Evolutionary conservation across 1,140 invertebrate genomes (phyloP), one percentile per base, ranked within the genome.

Genomic region (Physella acuta): DNA sequence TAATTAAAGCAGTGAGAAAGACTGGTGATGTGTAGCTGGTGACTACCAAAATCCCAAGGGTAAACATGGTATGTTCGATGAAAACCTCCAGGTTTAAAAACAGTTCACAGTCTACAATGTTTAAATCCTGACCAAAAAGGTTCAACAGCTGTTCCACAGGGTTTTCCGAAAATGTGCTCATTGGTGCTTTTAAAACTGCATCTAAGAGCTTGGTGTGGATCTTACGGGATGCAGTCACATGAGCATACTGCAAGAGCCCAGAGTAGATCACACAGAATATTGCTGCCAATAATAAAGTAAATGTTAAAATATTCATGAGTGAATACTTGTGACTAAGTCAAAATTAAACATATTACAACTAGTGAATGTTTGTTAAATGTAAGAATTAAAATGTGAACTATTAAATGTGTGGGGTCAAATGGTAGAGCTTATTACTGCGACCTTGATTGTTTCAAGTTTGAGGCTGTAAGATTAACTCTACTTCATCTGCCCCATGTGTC

Each of bases 71-170:
- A 44, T 44, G 39, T 20, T 44, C 39, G 8, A 84, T 58, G 68
- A 84, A 79, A 37, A 84, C 85, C 20, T 85, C 79, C 0, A 89
- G 67, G 60, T 88, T 87, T 70, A 87, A 85, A 34, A 86, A 85
- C 14, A 88, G 72, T 4, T 84, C 82, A 62, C 75, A 70, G 76
- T 89, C 88, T 33, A 86, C 75, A 3, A 83, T 83, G 30, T 85
- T 84, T 79, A 88, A 79, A 72, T 89, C 88, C 72, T 85, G 83
- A 4, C 83, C 76, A 71, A 87, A 92, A 51, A 92, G 87, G 81
- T 94, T 94, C 59, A 95, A 83, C 44, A 93, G 90, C 67, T 90
- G 87, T 11, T 92, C 94, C 70, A 90, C 84, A 30, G 93, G 92
- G 82, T 93, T 95, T 3, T 87, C 87, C 78, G 93, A 87, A 88